Percentiles rank a stretch among this genome's conserved stretches.
Evolutionary conservation across 2,888 invertebrate genomes (phyloP).

Genomic region (Parthenolecanium corni): DNA sequence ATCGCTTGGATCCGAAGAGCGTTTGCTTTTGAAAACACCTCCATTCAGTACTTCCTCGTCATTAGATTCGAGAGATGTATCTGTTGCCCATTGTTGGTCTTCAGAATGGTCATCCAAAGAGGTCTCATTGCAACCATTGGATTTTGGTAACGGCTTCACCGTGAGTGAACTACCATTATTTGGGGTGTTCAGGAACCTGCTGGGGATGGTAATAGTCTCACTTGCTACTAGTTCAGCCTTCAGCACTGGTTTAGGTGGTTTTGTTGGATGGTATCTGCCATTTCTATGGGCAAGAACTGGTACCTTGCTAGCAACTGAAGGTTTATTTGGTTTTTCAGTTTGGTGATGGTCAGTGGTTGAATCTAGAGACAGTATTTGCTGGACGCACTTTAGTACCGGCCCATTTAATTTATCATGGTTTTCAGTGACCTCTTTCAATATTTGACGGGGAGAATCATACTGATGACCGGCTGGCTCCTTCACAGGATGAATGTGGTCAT

Average conservation of each 20-base stretch:
- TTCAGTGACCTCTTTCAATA: conserved; percentile 31
- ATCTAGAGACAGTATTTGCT: conserved; percentile 69
- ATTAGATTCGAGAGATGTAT: too few species aligned
- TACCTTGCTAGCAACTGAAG: neutral
- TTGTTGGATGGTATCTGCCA: neutral
- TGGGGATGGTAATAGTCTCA: neutral
- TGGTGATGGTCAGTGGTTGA: conserved; percentile 39
- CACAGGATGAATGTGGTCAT: neutral
- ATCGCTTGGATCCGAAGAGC: neutral
- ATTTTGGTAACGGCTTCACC: neutral
- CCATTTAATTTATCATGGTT: conserved; percentile 48
- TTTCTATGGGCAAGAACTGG: neutral
- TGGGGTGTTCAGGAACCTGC: neutral
- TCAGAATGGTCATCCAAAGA: neutral
- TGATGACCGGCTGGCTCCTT: conserved; percentile 6
- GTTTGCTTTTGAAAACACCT: neutral
- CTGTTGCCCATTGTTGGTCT: too few species aligned
- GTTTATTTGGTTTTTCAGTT: neutral
- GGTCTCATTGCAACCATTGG: neutral
- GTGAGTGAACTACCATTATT: neutral
- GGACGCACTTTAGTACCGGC: conserved; percentile 74
- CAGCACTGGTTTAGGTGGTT: conserved; percentile 13
- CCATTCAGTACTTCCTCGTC: too few species aligned
- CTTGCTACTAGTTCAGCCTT: neutral
- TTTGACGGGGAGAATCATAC: conserved; percentile 31